Conservation (phyloP, 37 sponge, comb jelly and placozoan genomes). For the Geodia barretti region DNA sequence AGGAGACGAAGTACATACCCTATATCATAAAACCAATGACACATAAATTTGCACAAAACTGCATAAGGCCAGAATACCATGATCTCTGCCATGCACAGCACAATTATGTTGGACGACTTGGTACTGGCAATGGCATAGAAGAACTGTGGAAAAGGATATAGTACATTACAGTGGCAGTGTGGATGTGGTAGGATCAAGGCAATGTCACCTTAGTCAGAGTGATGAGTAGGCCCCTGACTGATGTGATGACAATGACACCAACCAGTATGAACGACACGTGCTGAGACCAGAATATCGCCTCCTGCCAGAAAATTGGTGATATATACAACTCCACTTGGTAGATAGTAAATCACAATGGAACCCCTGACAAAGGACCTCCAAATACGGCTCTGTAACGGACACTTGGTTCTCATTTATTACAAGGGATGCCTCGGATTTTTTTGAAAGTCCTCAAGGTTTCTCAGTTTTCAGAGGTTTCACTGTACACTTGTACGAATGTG, state of each 20-base stretch:
- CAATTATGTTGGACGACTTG: constrained; percentile 93
- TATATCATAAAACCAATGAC: neutral
- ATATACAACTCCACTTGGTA: too few species aligned
- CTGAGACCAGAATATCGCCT: constrained; percentile 95
- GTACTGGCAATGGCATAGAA: constrained; percentile 96
- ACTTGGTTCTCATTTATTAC: too few species aligned
- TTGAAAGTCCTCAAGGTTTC: neutral
- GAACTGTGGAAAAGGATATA: constrained; percentile 49
- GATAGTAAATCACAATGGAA: neutral
- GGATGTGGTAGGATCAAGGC: neutral
- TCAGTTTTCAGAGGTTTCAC: neutral
- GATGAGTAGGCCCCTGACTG: constrained; percentile 92
- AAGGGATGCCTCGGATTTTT: too few species aligned
- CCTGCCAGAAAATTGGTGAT: constrained; percentile 36
- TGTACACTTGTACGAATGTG: neutral
- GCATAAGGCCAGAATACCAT: constrained; percentile 62
- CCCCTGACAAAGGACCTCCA: too few species aligned
- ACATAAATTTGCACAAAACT: neutral
- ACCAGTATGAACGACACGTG: constrained; percentile 94
- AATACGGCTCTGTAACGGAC: too few species aligned
- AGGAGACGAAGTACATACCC: constrained; percentile 99
- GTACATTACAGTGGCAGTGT: neutral
- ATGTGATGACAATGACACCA: constrained; percentile 93
- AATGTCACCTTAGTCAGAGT: constrained; percentile 84
- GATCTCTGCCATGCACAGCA: constrained; percentile 95